Evolutionary conservation across 2,797 vertebrate genomes (phyloP), one percentile per base, ranked within the genome.

Genomic region (Nyctibius grandis): DNA sequence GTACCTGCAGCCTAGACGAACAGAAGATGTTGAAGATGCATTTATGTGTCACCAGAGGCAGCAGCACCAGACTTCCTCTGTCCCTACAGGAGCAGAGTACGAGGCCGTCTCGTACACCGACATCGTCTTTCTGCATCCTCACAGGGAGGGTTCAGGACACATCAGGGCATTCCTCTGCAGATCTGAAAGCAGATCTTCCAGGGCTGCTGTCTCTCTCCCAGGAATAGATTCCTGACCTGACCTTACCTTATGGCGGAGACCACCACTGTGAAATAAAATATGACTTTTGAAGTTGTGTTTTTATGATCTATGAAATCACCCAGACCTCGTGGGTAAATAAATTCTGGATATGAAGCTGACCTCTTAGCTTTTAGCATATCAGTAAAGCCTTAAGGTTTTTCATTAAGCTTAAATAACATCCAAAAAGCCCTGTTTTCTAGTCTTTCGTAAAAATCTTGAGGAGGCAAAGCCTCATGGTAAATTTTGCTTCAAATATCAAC

Each of bases 221-320:
- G 76, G 89, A 81, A 91, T 0, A 48, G 74, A 74, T 86, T 63
- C 63, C 59, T 85, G 72, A 63, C 76, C 88, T 76, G 59, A 91
- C 94, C 87, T 86, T 28, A 65, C 79, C 76, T 93, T 53, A 38
- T 0, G 2, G 88, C 34, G 3, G 70, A 90, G 83, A 94, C 80
- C 96, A 94, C 91, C 38, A 0, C 88, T 69, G 91, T 85, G 95
- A 95, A 97, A 97, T 93, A 93, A 96, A 93, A 96, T 84, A 92
- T 36, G 75, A 84, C 86, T 94, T 95, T 83, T 70, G 88, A 89
- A 95, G 96, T 48, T 89, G 77, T 93, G 86, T 83, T 97, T 97
- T 97, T 95, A 96, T 95, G 96, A 95, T 96, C 96, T 95, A 88
- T 92, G 95, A 96, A 97, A 96, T 94, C 89, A 86, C 88, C 80